Conservation (phyloP, 1,140 invertebrate genomes). For the Pogonomyrmex barbatus region DNA sequence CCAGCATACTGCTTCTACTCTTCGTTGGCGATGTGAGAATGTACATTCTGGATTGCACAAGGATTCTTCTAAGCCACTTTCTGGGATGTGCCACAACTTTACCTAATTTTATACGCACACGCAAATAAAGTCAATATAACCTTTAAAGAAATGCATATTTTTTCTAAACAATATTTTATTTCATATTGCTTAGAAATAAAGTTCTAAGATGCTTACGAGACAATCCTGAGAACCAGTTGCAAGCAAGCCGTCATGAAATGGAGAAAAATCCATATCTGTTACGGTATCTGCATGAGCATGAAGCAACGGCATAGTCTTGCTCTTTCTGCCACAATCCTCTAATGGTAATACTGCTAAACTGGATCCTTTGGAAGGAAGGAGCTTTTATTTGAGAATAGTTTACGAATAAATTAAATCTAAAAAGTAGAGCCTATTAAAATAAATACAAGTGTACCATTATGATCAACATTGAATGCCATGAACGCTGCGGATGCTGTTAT, state of each 20-base stretch:
- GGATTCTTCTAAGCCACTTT: slow-evolving; percentile 92
- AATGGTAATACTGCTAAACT: slow-evolving; percentile 94
- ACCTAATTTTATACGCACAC: slow-evolving; percentile 86
- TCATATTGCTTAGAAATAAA: slow-evolving; percentile 6
- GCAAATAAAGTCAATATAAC: slow-evolving; percentile 62
- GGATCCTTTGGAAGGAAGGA: slow-evolving; percentile 88
- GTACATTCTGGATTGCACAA: slow-evolving; percentile 92
- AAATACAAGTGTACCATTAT: slow-evolving; percentile 86
- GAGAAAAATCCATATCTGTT: slow-evolving; percentile 97
- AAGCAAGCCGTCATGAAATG: slow-evolving; percentile 96
- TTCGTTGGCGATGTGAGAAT: slow-evolving; percentile 92
- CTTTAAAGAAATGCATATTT: slow-evolving; percentile 25
- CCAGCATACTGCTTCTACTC: slow-evolving; percentile 94
- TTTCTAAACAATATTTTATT: neutral
- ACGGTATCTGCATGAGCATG: slow-evolving; percentile 95
- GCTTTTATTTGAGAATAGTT: slow-evolving; percentile 4
- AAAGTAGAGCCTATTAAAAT: neutral
- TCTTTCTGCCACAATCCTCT: slow-evolving; percentile 94
- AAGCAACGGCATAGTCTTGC: slow-evolving; percentile 93
- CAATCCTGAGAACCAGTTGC: slow-evolving; percentile 97
- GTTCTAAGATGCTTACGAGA: slow-evolving; percentile 87
- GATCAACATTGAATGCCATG: slow-evolving; percentile 97
- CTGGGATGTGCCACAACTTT: slow-evolving; percentile 95
- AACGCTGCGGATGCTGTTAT: slow-evolving; percentile 96
- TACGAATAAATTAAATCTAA: slow-evolving; percentile 24